phyloP scores from a whole-genome alignment of 2,113 vertebrate species.

The Labrus mixtus region DNA sequence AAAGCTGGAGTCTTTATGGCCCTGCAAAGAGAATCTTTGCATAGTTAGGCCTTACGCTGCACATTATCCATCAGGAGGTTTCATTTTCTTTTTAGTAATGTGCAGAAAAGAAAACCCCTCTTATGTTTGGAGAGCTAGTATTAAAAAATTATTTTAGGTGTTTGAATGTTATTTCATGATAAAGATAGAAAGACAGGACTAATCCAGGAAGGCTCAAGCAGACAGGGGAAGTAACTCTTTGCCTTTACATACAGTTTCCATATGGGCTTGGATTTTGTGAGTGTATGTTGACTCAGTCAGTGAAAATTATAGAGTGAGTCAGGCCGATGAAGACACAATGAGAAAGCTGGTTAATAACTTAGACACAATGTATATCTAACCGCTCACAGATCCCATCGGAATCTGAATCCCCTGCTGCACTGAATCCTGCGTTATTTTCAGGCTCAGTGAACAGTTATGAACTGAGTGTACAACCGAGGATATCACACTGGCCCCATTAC shows the following conservation, averaged over 20 bases:
- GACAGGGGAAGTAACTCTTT: constrained; percentile 17
- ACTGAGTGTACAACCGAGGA: constrained; percentile 39
- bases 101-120: too few species aligned
- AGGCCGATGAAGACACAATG: background rate
- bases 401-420: constrained; percentile 65
- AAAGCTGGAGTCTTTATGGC: too few species aligned
- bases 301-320: background rate
- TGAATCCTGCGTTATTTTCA: constrained; percentile 49
- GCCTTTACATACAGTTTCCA: background rate
- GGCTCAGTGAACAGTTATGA: constrained; percentile 60
- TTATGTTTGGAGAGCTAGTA: too few species aligned
- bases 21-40: too few species aligned
- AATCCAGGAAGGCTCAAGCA: constrained; percentile 8
- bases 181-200: background rate
- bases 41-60: too few species aligned
- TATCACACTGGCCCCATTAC: constrained; percentile 50
- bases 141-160: too few species aligned
- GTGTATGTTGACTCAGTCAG: background rate
- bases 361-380: constrained; percentile 25
- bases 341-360: constrained; percentile 7
- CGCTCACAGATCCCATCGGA: constrained; percentile 55
- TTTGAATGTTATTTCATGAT: background rate
- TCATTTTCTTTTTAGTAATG: too few species aligned
- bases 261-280: background rate
- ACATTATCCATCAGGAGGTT: too few species aligned